Conservation (phyloP, 2,888 invertebrate genomes). For the Oxytorus armatus region DNA sequence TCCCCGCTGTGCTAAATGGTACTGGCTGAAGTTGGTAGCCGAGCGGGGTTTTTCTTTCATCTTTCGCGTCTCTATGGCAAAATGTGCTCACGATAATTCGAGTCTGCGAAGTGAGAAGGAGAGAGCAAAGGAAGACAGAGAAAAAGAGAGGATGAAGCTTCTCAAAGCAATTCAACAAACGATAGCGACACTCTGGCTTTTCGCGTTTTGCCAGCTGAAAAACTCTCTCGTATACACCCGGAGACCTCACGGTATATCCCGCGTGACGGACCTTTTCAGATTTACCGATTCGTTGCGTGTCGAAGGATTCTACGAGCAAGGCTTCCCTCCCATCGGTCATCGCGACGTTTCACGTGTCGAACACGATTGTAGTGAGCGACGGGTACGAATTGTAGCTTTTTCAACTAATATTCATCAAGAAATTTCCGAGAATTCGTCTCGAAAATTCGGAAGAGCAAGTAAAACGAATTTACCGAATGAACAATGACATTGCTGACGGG, state of each 20-base stretch:
- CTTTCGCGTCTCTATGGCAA: constrained; percentile 20
- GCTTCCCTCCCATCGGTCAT: constrained; percentile 49
- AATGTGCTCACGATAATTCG: constrained; percentile 29
- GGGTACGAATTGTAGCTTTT: constrained; percentile 13
- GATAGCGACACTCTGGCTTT: constrained; percentile 43
- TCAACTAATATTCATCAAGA: not conserved
- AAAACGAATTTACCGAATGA: constrained; percentile 12
- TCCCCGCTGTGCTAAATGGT: constrained; percentile 14
- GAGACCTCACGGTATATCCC: constrained; percentile 58
- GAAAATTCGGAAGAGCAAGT: not conserved
- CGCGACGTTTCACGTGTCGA: constrained; percentile 42
- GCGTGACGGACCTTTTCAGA: constrained; percentile 64
- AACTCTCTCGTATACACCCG: constrained; percentile 46
- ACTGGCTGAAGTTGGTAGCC: constrained; percentile 26
- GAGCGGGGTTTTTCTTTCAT: constrained; percentile 56
- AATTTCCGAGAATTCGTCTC: constrained; percentile 12
- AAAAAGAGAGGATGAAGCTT: constrained; percentile 14
- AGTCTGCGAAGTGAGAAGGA: not conserved
- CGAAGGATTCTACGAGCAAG: constrained; percentile 50
- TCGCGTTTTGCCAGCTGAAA: constrained; percentile 68
- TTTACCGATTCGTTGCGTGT: constrained; percentile 69
- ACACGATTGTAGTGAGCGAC: constrained; percentile 11
- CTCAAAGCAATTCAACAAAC: constrained; percentile 52
- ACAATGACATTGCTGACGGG: not conserved
- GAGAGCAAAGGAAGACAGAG: constrained; percentile 21